Base-by-base conservation (phyloP, 2,113 vertebrate genomes). In the Phylloscopus trochilus region DNA sequence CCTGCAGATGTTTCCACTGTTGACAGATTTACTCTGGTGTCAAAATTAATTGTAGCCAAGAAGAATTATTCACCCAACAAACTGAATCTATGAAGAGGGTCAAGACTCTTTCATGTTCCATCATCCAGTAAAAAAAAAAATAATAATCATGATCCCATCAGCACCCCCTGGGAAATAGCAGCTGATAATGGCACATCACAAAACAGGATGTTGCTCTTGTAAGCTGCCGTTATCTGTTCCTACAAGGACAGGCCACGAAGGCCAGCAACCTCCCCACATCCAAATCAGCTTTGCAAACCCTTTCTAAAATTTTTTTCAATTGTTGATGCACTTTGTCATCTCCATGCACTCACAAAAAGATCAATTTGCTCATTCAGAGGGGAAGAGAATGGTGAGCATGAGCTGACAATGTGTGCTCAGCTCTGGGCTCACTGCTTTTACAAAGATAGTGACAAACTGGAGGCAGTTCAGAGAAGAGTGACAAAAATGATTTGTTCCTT, bases 401-500 rank as follows among this genome's bases (percentile, higher is more conserved):
- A 83, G 70, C 74, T 67, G 85, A 95, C 81, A 94, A 81, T 12
- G 7, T 4, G 35, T 8, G 52, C 27, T 92, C 74, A 58, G 80
- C 62, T 93, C 91, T 58, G 63, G 60, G 91, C 52, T 47, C 1
- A 2, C 31, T 49, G 63, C 4, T 83, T 90, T 78, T n/a, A 63
- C 79, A 62, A 91, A 95, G 69, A 86, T 81, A 89, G 39, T 67
- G 92, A 74, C 81, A 87, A 79, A 80, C 55, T 75, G 70, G 83
- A 96, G 69, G 49, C 52, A 89, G 84, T 92, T 96, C 92, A 94
- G 92, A 92, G 79, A 88, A 91, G 83, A 95, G 83, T 66, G 84
- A 91, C 90, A 87, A 94, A 93, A 96, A 89, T 28, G 10, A 91
- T 93, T 80, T 89, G 62, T 56, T 67, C 76, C 76, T 69, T 27